Evolutionary conservation across 2,888 invertebrate genomes (phyloP).

Genomic region (Charanyca ferruginea): DNA sequence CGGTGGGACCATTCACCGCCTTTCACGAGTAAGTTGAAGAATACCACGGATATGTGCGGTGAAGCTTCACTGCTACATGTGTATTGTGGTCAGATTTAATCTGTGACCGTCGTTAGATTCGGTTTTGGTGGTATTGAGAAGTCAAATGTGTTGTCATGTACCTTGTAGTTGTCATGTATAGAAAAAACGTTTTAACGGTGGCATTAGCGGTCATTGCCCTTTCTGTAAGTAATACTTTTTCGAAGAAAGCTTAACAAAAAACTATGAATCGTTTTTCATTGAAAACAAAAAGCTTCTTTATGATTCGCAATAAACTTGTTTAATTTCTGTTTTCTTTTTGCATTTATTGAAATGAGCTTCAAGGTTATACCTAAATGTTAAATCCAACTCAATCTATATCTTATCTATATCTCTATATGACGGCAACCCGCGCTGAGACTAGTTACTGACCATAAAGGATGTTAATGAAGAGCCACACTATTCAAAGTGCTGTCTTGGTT

Average conservation of each 20-base stretch:
- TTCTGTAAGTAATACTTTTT: no score
- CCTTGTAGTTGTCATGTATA: neutral
- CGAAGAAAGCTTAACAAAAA: no score
- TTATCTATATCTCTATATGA: no score
- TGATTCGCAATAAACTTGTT: neutral
- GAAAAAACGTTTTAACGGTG: no score
- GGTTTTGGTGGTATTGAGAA: conserved; percentile 1
- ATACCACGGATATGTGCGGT: conserved; percentile 49
- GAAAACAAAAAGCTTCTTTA: neutral
- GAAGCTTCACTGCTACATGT: conserved; percentile 21
- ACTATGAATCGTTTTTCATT: no score
- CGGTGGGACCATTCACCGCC: conserved; percentile 52
- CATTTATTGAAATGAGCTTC: conserved; percentile 4
- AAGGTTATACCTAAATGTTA: conserved; percentile 28
- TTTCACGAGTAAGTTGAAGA: conserved; percentile 49
- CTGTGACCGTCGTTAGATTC: conserved; percentile 17
- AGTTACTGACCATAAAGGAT: neutral
- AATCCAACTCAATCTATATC: conserved; percentile 21
- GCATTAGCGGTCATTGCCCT: no score
- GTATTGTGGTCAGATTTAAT: conserved; percentile 28
- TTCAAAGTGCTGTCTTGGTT: neutral
- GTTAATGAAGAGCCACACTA: neutral
- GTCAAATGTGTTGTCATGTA: neutral
- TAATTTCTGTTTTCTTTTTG: neutral
- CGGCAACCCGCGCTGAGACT: conserved; percentile 3